Evolutionary conservation across 2,888 invertebrate species (phyloP), one percentile per base, ranked within the genome.

Genomic region (Rhagonycha fulva): DNA sequence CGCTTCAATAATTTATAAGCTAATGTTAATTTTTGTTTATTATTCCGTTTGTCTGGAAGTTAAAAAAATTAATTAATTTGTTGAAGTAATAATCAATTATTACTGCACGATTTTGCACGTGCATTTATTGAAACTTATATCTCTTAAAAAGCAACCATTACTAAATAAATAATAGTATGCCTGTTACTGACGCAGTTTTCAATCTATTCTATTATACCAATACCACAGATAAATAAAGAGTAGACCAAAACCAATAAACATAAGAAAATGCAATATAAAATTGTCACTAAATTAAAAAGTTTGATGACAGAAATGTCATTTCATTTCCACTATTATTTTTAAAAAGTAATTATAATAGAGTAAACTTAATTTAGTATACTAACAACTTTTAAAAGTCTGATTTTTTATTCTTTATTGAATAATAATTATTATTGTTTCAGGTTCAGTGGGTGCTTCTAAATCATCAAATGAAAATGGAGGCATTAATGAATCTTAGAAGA

Each of bases 351-450:
- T n/a, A 47, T 47, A n/a, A n/a, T 9, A 7, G 19, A 19, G 19
- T n/a, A 47, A 47, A 5, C n/a, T 47, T 47, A 47, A 1, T 2
- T 12, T 47, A 47, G n/a, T 5, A 47, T 5, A 47, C 2, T 4
- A n/a, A n/a, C 12, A n/a, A 1, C 3, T n/a, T 47, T 47, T 7
- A 47, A 47, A n/a, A 47, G 32, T n/a, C 32, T n/a, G 3, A 32
- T 47, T 47, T 7, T 7, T 47, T n/a, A 47, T 47, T 47, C n/a
- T 7, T 47, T n/a, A 47, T 47, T n/a, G 9, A n/a, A 47, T n/a
- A n/a, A 47, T 9, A n/a, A n/a, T 47, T 47, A n/a, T 47, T 47
- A 47, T 47, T 74, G 62, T 74, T 74, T 63, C 74, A 74, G 74
- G 32, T 70, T 70, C 30, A n/a, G n/a, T n/a, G n/a, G 2, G 47